These are phyloP conservation scores for Meandrina meandrites DNA, from an alignment of 92 coral and sea anemone species.

Conservation along the genomic window DNA sequence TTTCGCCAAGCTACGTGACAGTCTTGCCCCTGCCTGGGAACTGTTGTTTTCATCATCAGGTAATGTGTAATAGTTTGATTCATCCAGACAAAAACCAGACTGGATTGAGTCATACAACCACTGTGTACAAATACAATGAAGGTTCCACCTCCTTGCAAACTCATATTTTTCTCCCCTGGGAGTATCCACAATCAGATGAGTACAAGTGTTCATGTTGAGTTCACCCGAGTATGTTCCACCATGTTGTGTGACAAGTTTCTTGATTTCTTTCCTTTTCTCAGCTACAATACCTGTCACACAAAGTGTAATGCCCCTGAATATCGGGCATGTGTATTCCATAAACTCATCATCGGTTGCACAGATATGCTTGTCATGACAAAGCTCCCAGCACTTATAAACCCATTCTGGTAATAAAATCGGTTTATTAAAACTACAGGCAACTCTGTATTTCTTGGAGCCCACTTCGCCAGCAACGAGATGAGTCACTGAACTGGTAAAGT, in stretches of 20 bases:
- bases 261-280: slow-evolving; percentile 72
- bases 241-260: slow-evolving; percentile 55
- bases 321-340: slow-evolving; percentile 74
- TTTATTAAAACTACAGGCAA: slow-evolving; percentile 77
- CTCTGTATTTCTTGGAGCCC: slow-evolving; percentile 85
- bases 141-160: slow-evolving; percentile 87
- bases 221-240: slow-evolving; percentile 92
- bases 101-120: slow-evolving; percentile 94
- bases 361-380: slow-evolving; percentile 56
- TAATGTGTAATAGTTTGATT: slow-evolving; percentile 59
- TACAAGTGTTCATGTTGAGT: slow-evolving; percentile 82
- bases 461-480: slow-evolving; percentile 98
- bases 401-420: slow-evolving; percentile 83
- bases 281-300: slow-evolving; percentile 90
- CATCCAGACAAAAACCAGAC: slow-evolving; percentile 88
- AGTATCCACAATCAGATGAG: slow-evolving; percentile 83
- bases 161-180: slow-evolving; percentile 92
- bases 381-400: slow-evolving; percentile 84
- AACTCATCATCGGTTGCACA: slow-evolving; percentile 72
- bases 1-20: slow-evolving; percentile 56
- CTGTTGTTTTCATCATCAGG: slow-evolving; percentile 65
- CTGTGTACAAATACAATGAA: slow-evolving; percentile 82
- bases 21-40: slow-evolving; percentile 59
- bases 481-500: slow-evolving; percentile 85
- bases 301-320: slow-evolving; percentile 86